Percentiles rank a stretch among this genome's conserved stretches.
These are phyloP conservation scores for Pogonomyrmex californicus DNA, from an alignment of 1,140 invertebrate species.

Conservation along the genomic window DNA sequence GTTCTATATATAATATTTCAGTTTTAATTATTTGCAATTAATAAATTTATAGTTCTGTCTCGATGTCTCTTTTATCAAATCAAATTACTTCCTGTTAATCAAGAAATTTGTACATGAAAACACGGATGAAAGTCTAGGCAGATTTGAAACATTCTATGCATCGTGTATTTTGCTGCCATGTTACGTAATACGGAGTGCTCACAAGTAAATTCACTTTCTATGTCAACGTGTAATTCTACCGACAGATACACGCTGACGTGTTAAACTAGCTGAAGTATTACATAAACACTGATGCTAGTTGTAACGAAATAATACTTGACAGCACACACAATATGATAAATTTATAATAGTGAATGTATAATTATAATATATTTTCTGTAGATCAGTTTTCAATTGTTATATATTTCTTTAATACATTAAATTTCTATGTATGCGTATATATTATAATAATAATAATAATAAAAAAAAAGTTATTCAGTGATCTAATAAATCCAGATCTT, in stretches of 20 bases:
- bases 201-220: conserved; percentile 37
- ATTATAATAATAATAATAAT: background rate
- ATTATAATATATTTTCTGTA: background rate
- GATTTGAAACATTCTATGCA: background rate
- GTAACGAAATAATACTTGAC: background rate
- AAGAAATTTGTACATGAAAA: background rate
- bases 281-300: conserved; percentile 17
- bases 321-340: background rate
- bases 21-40: background rate
- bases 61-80: background rate
- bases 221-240: conserved; percentile 31
- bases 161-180: background rate
- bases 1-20: too few relatives aligned
- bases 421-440: background rate
- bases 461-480: background rate
- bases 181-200: conserved; percentile 4
- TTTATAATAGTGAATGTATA: background rate
- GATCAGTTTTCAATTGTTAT: background rate
- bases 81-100: background rate
- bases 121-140: background rate
- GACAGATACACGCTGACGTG: background rate
- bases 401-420: background rate
- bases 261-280: conserved; percentile 43
- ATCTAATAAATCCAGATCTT: background rate
- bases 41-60: background rate